Conservation (phyloP, 2,113 vertebrate species). For the Thamnophis sirtalis region DNA sequence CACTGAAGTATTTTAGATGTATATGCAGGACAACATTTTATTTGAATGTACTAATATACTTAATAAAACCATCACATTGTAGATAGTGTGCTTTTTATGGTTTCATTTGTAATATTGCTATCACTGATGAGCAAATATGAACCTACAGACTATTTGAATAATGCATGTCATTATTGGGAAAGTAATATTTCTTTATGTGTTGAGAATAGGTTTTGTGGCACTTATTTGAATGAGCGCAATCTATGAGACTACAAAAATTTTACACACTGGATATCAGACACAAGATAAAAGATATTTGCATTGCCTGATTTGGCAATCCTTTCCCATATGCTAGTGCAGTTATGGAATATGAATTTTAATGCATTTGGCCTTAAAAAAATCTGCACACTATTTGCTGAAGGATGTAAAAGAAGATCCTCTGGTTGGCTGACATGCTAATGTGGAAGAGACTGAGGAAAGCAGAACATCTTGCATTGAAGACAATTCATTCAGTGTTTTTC, state of each 20-base stretch:
- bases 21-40: conserved; percentile 8
- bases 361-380: not conserved
- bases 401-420: not conserved
- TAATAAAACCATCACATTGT: not conserved
- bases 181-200: conserved; percentile 1
- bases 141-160: conserved; percentile 2
- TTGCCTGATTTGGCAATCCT: not conserved
- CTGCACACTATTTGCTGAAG: not conserved
- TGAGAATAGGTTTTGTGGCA: not conserved
- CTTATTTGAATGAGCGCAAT: not conserved
- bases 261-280: not conserved
- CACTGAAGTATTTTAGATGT: not conserved
- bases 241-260: not conserved
- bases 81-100: not conserved
- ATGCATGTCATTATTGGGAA: not conserved
- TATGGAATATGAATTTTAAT: not conserved
- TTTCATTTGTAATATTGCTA: conserved; percentile 19
- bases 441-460: not conserved
- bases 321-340: not conserved
- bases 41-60: not conserved
- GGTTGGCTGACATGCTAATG: not conserved
- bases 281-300: not conserved
- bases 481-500: too few relatives aligned
- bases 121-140: conserved; percentile 8
- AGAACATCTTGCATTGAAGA: not conserved